A percentile compares a stretch with the other conserved stretches of the same genome.
Conservation (phyloP, 1,140 invertebrate genomes). For the Triops longicaudatus region DNA sequence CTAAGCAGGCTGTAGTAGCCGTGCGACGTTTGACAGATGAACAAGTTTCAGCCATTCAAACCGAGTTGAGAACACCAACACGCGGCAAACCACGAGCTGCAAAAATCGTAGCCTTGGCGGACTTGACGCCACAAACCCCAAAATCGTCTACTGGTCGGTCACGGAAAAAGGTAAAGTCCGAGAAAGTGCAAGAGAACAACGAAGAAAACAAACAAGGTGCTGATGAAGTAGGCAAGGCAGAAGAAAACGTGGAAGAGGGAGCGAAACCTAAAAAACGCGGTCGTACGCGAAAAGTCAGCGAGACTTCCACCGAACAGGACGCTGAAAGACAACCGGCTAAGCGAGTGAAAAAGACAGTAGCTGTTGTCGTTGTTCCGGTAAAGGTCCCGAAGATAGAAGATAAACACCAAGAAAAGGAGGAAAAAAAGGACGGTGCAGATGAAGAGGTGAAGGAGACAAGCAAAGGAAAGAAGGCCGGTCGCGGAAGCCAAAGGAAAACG, state of each 20-base stretch:
- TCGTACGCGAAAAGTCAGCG: not conserved
- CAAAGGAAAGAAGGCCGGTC: not conserved
- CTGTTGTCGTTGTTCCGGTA: not conserved
- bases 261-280: not conserved
- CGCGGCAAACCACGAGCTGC: not conserved
- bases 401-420: not conserved
- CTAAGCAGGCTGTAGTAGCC: not conserved
- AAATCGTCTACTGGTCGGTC: too few relatives aligned
- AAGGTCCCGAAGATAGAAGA: not conserved
- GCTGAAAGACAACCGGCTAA: not conserved
- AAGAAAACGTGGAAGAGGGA: not conserved
- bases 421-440: not conserved
- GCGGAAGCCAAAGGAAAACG: not conserved
- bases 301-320: not conserved
- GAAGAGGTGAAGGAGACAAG: not conserved
- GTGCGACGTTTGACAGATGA: not conserved
- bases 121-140: not conserved
- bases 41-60: not conserved
- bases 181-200: too few relatives aligned
- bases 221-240: not conserved
- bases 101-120: not conserved
- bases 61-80: not conserved
- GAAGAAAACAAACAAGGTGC: too few relatives aligned
- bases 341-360: not conserved
- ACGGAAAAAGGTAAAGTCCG: too few relatives aligned